phyloP scores from a whole-genome alignment of 2,888 invertebrate genomes.

The Daptonema setosum region DNA sequence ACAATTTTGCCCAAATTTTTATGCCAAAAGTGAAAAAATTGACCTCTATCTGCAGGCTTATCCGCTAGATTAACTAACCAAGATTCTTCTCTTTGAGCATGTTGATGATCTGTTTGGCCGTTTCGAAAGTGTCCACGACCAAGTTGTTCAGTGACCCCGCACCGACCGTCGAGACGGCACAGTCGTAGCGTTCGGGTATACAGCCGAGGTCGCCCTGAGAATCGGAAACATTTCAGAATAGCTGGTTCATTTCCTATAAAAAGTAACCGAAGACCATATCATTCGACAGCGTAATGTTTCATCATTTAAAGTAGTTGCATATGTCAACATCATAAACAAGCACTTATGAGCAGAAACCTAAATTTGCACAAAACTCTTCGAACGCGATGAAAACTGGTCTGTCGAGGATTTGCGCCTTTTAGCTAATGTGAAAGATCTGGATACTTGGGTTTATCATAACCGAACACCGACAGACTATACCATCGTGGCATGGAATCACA shows the following conservation, averaged over 20 bases:
- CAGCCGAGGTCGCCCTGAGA: slow-evolving; percentile 74
- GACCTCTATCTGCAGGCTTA: too few relatives aligned
- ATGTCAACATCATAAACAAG: not conserved
- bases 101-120: slow-evolving; percentile 64
- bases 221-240: not conserved
- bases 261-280: not conserved
- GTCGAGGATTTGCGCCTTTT: too few relatives aligned
- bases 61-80: too few relatives aligned
- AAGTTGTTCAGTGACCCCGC: slow-evolving; percentile 63
- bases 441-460: too few relatives aligned
- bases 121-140: slow-evolving; percentile 64
- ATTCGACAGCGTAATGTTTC: too few relatives aligned
- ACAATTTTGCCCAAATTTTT: too few relatives aligned
- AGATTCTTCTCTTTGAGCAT: too few relatives aligned
- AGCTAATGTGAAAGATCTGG: too few relatives aligned
- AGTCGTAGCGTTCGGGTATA: slow-evolving; percentile 72
- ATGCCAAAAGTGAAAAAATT: too few relatives aligned
- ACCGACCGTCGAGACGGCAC: slow-evolving; percentile 82
- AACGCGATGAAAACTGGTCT: too few relatives aligned
- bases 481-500: too few relatives aligned
- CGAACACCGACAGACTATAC: too few relatives aligned
- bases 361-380: slow-evolving; percentile 10
- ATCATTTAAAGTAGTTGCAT: not conserved
- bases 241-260: not conserved
- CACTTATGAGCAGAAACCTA: slow-evolving; percentile 1